A percentile compares a stretch with the other conserved stretches of the same genome.
Conservation (phyloP, 1,140 invertebrate genomes). For the Apis dorsata region DNA sequence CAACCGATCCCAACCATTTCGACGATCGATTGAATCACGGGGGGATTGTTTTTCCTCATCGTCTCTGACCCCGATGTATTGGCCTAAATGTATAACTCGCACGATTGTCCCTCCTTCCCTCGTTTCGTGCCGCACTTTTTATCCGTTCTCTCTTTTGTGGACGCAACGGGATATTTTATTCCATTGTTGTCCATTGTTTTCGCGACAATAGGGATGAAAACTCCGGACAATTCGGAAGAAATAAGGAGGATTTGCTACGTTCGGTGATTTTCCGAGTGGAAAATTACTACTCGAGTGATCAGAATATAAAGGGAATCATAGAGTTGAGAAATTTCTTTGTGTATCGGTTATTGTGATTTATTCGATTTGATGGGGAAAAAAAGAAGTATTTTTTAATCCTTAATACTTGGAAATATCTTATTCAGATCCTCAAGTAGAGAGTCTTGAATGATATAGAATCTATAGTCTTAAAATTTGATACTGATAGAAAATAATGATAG, state of each 20-base stretch:
- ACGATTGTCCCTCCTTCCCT: neutral
- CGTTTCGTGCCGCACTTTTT: neutral
- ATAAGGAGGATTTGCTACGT: neutral
- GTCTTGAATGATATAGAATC: no score
- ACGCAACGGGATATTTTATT: neutral
- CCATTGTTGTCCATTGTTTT: neutral
- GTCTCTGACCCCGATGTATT: neutral
- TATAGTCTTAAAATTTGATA: no score
- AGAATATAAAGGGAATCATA: no score
- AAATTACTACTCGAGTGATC: neutral
- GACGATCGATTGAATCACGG: slow-evolving; percentile 49
- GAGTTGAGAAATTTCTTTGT: no score
- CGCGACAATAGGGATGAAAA: neutral
- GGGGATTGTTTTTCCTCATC: slow-evolving; percentile 23
- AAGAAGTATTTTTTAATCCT: no score
- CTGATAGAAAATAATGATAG: no score
- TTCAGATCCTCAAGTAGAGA: no score
- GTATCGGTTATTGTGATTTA: no score
- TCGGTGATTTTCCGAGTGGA: neutral
- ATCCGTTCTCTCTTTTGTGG: neutral
- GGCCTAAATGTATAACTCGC: slow-evolving; percentile 16
- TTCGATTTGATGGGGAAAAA: no score
- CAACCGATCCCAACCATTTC: slow-evolving; percentile 9
- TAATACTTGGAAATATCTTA: no score
- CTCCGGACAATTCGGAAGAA: neutral